Evolutionary conservation across 2,113 vertebrate species (phyloP).

Genomic region (Phrynosoma platyrhinos): DNA sequence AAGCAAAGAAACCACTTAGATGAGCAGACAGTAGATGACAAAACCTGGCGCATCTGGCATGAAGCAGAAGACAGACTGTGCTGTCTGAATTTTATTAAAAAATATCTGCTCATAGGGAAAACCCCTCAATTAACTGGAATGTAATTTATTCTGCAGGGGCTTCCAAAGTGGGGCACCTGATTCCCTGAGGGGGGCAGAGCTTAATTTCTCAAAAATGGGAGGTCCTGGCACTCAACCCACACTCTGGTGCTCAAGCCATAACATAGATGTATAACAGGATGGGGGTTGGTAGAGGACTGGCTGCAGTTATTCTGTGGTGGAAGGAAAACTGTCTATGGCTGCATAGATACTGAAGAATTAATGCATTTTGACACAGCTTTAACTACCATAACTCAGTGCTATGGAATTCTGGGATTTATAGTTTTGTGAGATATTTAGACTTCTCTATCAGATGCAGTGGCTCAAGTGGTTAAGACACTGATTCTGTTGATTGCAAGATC

Average conservation of each 20-base stretch:
- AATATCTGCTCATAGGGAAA: not conserved
- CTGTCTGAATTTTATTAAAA: conserved; percentile 11
- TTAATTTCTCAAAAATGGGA: conserved; percentile 18
- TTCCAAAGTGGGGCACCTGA: conserved; percentile 31
- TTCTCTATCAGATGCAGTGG: too few species aligned
- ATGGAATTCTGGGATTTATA: too few species aligned
- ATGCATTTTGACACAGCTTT: too few species aligned
- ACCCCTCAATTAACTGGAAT: conserved; percentile 17
- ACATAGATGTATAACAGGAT: not conserved
- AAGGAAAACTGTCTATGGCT: not conserved
- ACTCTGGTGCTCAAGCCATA: not conserved
- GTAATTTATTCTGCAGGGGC: conserved; percentile 18
- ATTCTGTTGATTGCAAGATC: too few species aligned
- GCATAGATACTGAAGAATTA: too few species aligned
- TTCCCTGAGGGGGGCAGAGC: conserved; percentile 12
- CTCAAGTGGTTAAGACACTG: too few species aligned
- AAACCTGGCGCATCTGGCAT: conserved; percentile 40
- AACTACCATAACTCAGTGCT: too few species aligned
- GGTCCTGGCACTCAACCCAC: not conserved
- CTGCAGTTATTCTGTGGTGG: not conserved
- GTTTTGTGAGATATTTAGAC: too few species aligned
- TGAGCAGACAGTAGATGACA: conserved; percentile 31
- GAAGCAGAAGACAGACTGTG: not conserved
- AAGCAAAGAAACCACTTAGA: conserved; percentile 37
- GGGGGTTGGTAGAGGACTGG: not conserved